Conservation (phyloP, 2,888 invertebrate species). For the Ypsolopha sequella region DNA sequence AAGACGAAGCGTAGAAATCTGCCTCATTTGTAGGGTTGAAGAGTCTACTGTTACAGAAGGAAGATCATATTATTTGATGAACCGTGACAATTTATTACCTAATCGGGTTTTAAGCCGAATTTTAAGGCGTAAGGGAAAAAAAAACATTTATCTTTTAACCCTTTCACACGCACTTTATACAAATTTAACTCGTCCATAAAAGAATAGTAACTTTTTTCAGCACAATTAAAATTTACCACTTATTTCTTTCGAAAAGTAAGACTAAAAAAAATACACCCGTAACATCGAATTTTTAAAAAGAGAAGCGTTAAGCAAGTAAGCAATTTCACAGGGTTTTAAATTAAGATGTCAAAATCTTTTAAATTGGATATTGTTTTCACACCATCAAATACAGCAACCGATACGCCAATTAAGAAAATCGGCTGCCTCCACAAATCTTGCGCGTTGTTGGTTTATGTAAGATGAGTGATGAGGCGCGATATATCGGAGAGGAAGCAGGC, state of each 20-base stretch:
- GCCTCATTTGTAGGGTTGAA: conserved; percentile 30
- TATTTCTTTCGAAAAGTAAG: too few relatives aligned
- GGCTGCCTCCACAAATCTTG: conserved; percentile 20
- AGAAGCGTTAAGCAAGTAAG: too few relatives aligned
- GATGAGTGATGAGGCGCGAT: conserved; percentile 3
- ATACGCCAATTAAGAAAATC: conserved; percentile 28
- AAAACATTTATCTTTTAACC: neutral
- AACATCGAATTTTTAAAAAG: too few relatives aligned
- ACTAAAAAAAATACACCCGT: too few relatives aligned
- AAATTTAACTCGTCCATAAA: too few relatives aligned
- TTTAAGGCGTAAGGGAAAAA: neutral
- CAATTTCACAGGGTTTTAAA: conserved; percentile 16
- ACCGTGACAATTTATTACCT: conserved; percentile 51
- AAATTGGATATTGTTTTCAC: conserved; percentile 23
- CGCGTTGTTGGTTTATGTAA: conserved; percentile 1
- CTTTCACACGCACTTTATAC: conserved; percentile 7
- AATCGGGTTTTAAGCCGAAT: conserved; percentile 8
- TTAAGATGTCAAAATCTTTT: conserved; percentile 27
- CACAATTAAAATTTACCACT: too few relatives aligned
- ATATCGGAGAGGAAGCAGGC: neutral
- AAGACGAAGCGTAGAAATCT: conserved; percentile 40
- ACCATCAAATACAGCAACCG: conserved; percentile 21
- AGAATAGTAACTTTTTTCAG: too few relatives aligned
- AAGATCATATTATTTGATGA: conserved; percentile 32
- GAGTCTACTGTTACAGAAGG: conserved; percentile 43